These are phyloP conservation scores for Colius striatus DNA, from an alignment of 2,113 vertebrate species.

Conservation along the genomic window DNA sequence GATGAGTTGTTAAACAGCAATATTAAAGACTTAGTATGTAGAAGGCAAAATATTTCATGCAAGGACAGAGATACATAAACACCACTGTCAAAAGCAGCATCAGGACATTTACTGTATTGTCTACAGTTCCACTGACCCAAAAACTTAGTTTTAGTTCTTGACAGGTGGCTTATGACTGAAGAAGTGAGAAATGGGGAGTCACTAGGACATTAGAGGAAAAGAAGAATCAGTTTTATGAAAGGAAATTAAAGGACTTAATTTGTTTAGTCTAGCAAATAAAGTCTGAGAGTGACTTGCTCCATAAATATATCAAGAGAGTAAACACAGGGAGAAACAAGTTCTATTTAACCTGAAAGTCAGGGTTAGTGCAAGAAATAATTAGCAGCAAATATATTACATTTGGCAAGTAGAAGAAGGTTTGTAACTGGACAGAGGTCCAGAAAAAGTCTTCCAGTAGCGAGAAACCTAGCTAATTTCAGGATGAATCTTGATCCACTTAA, in stretches of 20 bases:
- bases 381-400: not conserved
- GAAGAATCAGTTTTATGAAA: not conserved
- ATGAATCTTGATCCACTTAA: not conserved
- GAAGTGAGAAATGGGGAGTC: not conserved
- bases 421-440: not conserved
- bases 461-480: not conserved
- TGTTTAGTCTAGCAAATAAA: constrained; percentile 38
- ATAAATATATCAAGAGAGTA: constrained; percentile 6
- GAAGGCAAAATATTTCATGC: not conserved
- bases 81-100: not conserved
- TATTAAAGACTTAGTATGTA: not conserved
- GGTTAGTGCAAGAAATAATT: constrained; percentile 13
- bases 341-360: not conserved
- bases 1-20: not conserved
- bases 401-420: not conserved
- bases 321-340: not conserved
- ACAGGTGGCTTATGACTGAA: not conserved
- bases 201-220: not conserved
- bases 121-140: not conserved
- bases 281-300: not conserved
- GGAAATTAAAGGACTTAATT: not conserved
- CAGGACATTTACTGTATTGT: not conserved
- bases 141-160: not conserved
- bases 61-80: not conserved
- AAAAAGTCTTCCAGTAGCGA: constrained; percentile 11